A percentile compares a stretch with the other conserved stretches of the same genome.
These are phyloP conservation scores for Zaprionus taronus DNA, from an alignment of 1,140 invertebrate species.

Conservation along the genomic window DNA sequence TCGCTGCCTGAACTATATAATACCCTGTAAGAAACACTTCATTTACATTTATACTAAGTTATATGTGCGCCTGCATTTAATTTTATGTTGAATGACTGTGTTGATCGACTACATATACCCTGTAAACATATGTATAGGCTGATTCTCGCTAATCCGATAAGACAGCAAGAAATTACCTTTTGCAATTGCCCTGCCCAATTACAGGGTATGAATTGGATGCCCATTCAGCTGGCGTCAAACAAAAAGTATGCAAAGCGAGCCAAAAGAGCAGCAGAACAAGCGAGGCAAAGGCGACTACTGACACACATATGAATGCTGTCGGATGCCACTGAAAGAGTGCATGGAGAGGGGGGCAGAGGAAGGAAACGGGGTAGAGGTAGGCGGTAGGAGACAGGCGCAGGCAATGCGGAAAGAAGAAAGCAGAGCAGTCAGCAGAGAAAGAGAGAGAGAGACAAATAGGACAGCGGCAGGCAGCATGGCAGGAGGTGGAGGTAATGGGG, in stretches of 20 bases:
- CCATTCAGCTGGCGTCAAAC: constrained; percentile 25
- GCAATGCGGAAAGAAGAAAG: constrained; percentile 11
- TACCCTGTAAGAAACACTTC: not conserved
- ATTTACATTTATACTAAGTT: not conserved
- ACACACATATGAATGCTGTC: constrained; percentile 64
- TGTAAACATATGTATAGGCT: not conserved
- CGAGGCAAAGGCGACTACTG: constrained; percentile 63
- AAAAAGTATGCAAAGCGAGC: constrained; percentile 49
- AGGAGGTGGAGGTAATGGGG: not conserved
- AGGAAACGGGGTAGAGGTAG: not conserved
- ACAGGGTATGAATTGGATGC: constrained; percentile 3
- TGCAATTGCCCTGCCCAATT: not conserved
- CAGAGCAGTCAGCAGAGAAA: not conserved
- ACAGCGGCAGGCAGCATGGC: not conserved
- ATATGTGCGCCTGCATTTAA: not conserved
- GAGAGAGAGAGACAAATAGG: not conserved
- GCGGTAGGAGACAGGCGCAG: not conserved
- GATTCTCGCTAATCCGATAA: not conserved
- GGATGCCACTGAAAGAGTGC: constrained; percentile 40
- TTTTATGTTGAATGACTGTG: no score
- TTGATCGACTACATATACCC: not conserved
- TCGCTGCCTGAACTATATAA: no score
- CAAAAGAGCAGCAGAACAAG: constrained; percentile 54
- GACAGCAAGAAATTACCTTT: not conserved
- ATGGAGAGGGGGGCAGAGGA: not conserved